phyloP scores from a whole-genome alignment of 2,888 invertebrate species.

The Xanthia togata region DNA sequence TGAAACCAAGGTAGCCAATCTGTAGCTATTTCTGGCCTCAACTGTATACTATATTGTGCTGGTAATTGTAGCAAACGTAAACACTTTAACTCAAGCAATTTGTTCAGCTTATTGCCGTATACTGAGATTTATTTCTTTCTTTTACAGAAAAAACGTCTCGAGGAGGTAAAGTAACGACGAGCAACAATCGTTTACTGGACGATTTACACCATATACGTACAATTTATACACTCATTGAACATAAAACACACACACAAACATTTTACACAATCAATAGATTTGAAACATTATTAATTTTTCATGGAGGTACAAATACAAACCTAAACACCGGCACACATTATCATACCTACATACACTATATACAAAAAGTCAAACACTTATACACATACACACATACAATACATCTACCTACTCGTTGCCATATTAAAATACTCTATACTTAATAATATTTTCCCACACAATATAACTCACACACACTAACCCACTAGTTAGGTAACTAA shows the following conservation, averaged over 20 bases:
- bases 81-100: conserved; percentile 46
- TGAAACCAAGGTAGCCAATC: not conserved
- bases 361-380: conserved; percentile 13
- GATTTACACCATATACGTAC: conserved; percentile 55
- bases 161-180: conserved; percentile 91
- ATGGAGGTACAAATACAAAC: not conserved
- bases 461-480: conserved; percentile 19
- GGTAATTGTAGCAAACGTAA: conserved; percentile 49
- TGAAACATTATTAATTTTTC: not conserved
- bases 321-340: not conserved
- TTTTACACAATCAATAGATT: not conserved
- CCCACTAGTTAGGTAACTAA: conserved; percentile 41
- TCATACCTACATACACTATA: conserved; percentile 5
- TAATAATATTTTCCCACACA: conserved; percentile 19
- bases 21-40: conserved; percentile 4
- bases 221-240: conserved; percentile 30
- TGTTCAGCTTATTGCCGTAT: conserved; percentile 61
- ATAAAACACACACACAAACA: conserved; percentile 11
- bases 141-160: conserved; percentile 95
- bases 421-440: not conserved
- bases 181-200: conserved; percentile 55
- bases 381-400: not conserved
- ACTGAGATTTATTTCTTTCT: conserved; percentile 83
- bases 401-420: not conserved
- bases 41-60: conserved; percentile 52